Evolutionary conservation across 2,888 invertebrate species (phyloP), one percentile per base, ranked within the genome.

Genomic region (Smittia sp.): DNA sequence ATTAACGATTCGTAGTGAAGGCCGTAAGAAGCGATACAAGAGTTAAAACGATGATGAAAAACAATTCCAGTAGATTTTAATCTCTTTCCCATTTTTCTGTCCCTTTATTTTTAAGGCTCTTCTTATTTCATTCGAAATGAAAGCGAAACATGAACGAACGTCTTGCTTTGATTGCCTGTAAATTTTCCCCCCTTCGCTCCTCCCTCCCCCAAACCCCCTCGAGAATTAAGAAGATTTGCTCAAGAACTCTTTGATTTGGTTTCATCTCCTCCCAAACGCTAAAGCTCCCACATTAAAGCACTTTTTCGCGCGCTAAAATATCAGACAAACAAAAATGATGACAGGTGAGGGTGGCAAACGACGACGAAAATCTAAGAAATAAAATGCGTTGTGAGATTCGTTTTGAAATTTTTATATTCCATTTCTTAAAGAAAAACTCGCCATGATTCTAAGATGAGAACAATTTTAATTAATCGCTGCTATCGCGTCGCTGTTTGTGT

Each of bases 21-120:
- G 27, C n/a, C 13, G 22, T 27, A 63, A 27, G 11, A 63, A 63
- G 24, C 20, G 7, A 24, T 25, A 27, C 18, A 62, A n/a, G 1
- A 63, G 25, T 27, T 80, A 82, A 81, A 80, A 79, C 79, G 81
- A 81, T 80, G 80, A 80, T 80, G 80, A 81, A 81, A 81, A 80
- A 81, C 81, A 58, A 58, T 58, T 58, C 58, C 58, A 58, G 58
- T 58, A 58, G 58, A 58, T 58, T 58, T 46, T 58, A 58, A 58
- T 58, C 58, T 58, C 58, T 58, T 22, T 58, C 22, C 58, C 58
- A 18, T 13, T 58, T 22, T 58, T 58, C 58, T 58, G 58, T 58
- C 58, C 58, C 58, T 58, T 58, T 58, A 58, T 22, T 58, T 58
- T 46, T 58, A 22, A 58, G 13, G n/a, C 58, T 58, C 18, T 18